Conservation (phyloP, 2,888 invertebrate genomes). For the Leptinotarsa haldemani region DNA sequence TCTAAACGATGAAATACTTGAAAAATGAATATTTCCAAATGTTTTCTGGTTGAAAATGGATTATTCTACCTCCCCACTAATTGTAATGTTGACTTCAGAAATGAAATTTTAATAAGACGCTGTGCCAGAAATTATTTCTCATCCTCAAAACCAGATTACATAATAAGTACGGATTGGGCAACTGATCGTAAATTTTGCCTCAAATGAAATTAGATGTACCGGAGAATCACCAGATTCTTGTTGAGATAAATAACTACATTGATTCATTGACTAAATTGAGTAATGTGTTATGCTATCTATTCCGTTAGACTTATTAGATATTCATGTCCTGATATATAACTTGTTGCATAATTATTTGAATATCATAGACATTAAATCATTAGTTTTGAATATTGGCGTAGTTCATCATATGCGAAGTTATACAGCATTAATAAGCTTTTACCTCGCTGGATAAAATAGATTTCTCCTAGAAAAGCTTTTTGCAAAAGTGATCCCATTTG, state of each 20-base stretch:
- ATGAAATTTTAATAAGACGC: background rate
- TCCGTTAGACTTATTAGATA: background rate
- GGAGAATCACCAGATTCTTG: background rate
- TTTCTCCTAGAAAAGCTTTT: background rate
- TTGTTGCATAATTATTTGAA: constrained; percentile 1
- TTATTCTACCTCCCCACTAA: background rate
- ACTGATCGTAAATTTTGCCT: background rate
- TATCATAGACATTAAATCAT: constrained; percentile 4
- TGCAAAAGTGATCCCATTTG: background rate
- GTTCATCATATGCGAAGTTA: constrained; percentile 2
- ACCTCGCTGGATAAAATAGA: background rate
- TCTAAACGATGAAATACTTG: background rate
- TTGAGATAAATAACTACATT: background rate
- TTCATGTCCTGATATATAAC: background rate
- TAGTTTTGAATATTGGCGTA: background rate
- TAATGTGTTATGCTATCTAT: background rate
- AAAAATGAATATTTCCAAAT: no score
- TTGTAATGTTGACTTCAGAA: background rate
- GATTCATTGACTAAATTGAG: background rate
- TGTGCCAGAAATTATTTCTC: background rate
- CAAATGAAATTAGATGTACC: background rate
- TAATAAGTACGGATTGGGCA: background rate
- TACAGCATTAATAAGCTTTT: background rate
- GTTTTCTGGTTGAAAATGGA: background rate
- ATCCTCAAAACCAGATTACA: background rate